These are phyloP conservation scores for Brienomyrus brachyistius DNA, from an alignment of 2,113 vertebrate species.

Conservation along the genomic window DNA sequence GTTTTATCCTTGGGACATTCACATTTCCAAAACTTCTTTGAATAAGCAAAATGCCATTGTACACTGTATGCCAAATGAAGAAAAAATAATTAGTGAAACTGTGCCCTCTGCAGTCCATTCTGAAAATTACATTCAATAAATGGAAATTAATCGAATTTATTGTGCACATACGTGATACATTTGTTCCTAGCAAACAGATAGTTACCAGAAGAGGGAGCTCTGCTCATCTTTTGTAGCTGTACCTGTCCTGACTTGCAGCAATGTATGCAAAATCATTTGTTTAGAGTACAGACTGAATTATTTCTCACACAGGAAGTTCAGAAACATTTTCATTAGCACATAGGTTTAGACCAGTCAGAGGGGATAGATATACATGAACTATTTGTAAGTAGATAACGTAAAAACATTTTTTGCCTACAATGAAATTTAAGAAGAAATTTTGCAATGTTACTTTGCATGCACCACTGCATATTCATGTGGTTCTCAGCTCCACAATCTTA, in stretches of 20 bases:
- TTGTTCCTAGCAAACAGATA: background rate
- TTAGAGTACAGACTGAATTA: background rate
- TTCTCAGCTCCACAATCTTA: conserved; percentile 47
- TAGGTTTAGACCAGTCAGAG: background rate
- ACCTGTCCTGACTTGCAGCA: background rate
- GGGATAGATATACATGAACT: background rate
- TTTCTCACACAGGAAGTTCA: background rate
- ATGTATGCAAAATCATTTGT: background rate
- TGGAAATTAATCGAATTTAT: background rate
- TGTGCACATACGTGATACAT: background rate
- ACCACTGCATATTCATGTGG: background rate
- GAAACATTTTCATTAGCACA: background rate
- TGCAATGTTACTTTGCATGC: background rate
- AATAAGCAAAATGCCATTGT: background rate
- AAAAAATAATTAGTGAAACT: background rate
- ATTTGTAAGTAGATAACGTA: background rate
- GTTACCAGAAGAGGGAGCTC: background rate
- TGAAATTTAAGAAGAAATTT: background rate
- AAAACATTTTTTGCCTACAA: background rate
- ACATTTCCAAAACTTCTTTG: background rate
- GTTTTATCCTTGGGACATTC: background rate
- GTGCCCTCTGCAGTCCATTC: background rate
- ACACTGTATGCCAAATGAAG: background rate
- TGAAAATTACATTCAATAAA: background rate
- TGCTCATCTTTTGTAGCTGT: background rate